phyloP scores from a whole-genome alignment of 2,113 vertebrate species.

The Eubucco bourcierii region DNA sequence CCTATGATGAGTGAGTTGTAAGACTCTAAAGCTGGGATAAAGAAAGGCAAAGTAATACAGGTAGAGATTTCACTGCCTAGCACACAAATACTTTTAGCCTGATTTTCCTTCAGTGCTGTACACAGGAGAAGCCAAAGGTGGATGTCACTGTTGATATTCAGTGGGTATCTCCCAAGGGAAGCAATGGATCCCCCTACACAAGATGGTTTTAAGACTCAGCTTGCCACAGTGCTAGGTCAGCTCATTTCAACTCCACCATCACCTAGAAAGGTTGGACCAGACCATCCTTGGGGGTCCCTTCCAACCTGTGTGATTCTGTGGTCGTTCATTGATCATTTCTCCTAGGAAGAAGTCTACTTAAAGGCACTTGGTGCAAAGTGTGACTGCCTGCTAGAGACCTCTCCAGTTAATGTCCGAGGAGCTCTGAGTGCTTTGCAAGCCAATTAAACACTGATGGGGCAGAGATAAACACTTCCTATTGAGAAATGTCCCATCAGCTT shows the following conservation, averaged over 20 bases:
- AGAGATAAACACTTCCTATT: slow-evolving; percentile 63
- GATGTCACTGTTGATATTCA: not conserved
- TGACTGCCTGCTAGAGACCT: slow-evolving; percentile 42
- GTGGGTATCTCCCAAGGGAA: not conserved
- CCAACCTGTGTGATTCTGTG: no score
- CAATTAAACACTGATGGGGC: slow-evolving; percentile 60
- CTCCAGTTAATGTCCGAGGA: slow-evolving; percentile 35
- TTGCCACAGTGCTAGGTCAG: no score
- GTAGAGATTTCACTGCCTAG: not conserved
- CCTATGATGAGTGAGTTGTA: not conserved
- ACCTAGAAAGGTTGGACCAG: no score
- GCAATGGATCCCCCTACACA: no score
- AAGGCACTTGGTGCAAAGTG: slow-evolving; percentile 33
- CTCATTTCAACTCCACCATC: no score
- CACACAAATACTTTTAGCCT: not conserved
- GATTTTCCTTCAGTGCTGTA: not conserved
- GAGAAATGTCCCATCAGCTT: slow-evolving; percentile 60
- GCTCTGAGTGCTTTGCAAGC: slow-evolving; percentile 58
- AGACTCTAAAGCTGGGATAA: not conserved
- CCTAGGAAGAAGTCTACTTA: slow-evolving; percentile 14
- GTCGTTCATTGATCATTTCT: slow-evolving; percentile 11
- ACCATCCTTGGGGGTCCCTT: no score
- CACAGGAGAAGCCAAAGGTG: not conserved
- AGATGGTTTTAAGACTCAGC: no score
- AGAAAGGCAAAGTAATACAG: not conserved